Base-by-base conservation (phyloP, 2,113 vertebrate species). In the Cololabis saira region DNA sequence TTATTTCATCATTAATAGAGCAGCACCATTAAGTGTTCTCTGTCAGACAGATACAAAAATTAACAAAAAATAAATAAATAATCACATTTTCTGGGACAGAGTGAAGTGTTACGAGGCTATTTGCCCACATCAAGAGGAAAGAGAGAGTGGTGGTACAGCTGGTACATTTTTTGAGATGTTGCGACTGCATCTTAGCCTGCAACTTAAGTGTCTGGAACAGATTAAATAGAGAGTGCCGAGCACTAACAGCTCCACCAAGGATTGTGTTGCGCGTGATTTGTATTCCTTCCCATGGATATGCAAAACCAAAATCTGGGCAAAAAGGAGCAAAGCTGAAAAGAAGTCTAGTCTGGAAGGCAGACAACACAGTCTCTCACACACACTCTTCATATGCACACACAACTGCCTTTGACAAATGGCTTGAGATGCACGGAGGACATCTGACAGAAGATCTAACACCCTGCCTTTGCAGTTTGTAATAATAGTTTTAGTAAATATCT, bases 1-100 rank as follows among this genome's bases (percentile, higher is more conserved):
- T 71, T 71, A 76, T 84, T 83, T 85, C 68, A 85, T 80, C 77
- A 78, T 61, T 15, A 55, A 64, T n/a, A 27, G 22, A 45, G 27
- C 54, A 57, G 17, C 37, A 68, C 81, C 80, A 76, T 85, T 78
- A 86, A 37, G 41, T 56, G 33, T 49, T 37, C 21, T 60, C 53
- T 85, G 80, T 71, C 61, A 57, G 54, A 67, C 54, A 60, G 60
- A 65, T 63, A 43, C 42, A 68, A 40, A 52, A 54, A n/a, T n/a
- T n/a, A n/a, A n/a, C n/a, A 37, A 21, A 67, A 45, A 9, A 8
- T 43, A 27, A 27, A 37, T 1, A 37, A 11, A 37, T 7, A 37
- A 9, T 37, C 33, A 37, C 33, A 37, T 37, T 65, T 62, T 76
- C 49, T 40, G 56, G 55, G 45, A 67, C 24, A 47, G 61, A 48